Base-by-base conservation (phyloP, 2,113 vertebrate species). In the Archocentrus centrarchus region DNA sequence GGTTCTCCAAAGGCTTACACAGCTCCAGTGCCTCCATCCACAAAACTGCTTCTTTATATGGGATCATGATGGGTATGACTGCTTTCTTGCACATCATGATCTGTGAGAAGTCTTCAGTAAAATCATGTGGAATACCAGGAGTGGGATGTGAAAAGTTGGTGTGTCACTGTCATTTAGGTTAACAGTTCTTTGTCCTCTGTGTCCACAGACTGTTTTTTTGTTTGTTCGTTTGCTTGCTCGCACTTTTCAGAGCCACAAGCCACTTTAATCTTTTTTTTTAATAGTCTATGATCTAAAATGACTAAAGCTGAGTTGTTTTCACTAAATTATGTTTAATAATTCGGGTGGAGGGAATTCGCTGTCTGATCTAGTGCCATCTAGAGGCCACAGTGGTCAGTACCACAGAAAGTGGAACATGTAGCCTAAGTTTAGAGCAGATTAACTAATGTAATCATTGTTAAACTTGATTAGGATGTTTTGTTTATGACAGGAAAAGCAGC, bases 381-480 rank as follows among this genome's bases (percentile, higher is more conserved):
- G 66, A 73, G 27, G 66, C 30, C 30, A 35, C 30, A 6, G 1
- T 35, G 35, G 30, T 55, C 47, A 55, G 44, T 55, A 24, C 18
- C 47, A 35, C 68, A 55, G 47, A 53, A 73, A 73, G 27, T 73
- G 68, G 27, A 73, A 35, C 27, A 55, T 35, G 27, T 55, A 1
- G 17, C 18, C 47, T n/a, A 73, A 18, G n/a, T 55, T 1, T 32
- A 73, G 68, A 35, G 18, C 47, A 55, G 68, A 50, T 73, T 55
- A 73, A 53, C 17, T 32, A 73, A 32, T 55, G 68, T n/a, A 47
- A 55, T 73, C 10, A n/a, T 35, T 73, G 68, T 73, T 73, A 3
- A n/a, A 55, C 32, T 73, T 73, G 47, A 73, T 14, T n/a, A 73
- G 27, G 53, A 73, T 53, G 68, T n/a, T 55, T 73, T 73, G 18